phyloP scores from a whole-genome alignment of 1,140 invertebrate species.

The Hormaphis cornu region DNA sequence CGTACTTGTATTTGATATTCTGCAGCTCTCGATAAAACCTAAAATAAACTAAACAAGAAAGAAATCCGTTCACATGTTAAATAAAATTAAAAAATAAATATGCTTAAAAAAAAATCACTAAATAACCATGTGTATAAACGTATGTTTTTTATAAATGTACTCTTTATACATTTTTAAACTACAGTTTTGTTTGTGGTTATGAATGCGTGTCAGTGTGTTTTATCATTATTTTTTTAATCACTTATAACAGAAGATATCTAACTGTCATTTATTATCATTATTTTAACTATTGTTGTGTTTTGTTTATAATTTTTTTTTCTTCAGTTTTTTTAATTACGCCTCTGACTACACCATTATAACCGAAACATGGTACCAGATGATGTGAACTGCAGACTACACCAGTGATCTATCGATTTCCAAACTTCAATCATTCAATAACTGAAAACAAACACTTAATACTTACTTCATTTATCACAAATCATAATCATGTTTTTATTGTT shows the following conservation, averaged over 20 bases:
- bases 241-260: background rate
- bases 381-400: slow-evolving; percentile 9
- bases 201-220: slow-evolving; percentile 7
- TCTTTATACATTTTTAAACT: background rate
- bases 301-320: background rate
- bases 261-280: background rate
- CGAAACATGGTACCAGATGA: slow-evolving; percentile 15
- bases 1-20: slow-evolving; percentile 22
- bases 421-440: background rate
- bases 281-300: too few species aligned
- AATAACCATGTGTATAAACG: background rate
- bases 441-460: background rate
- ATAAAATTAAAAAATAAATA: background rate
- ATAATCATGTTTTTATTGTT: background rate
- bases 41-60: slow-evolving; percentile 12
- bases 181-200: slow-evolving; percentile 22
- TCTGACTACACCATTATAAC: background rate
- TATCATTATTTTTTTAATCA: background rate
- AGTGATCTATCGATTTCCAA: background rate
- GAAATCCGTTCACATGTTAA: slow-evolving; percentile 5
- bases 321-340: background rate
- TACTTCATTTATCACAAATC: background rate
- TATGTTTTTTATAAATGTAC: background rate
- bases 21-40: background rate
- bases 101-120: background rate